Conservation (phyloP, 2,888 invertebrate species). For the Chaetogeoica ovagalla region DNA sequence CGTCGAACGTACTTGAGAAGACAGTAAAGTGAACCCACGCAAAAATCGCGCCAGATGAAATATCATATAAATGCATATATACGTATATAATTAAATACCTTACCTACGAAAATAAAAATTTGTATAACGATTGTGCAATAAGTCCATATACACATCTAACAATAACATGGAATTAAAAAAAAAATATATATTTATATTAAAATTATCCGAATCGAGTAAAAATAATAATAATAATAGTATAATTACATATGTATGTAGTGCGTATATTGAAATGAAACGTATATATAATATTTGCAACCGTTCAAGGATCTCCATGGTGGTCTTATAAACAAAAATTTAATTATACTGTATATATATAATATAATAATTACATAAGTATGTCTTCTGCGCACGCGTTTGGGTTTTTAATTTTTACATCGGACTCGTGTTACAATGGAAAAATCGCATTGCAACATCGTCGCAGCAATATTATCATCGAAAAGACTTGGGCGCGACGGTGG, state of each 20-base stretch:
- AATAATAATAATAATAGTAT: not conserved
- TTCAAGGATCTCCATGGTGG: not conserved
- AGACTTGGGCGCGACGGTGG: not conserved
- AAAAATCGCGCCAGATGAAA: conserved; percentile 8
- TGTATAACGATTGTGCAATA: conserved; percentile 4
- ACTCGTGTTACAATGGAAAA: not conserved
- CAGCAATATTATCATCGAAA: not conserved
- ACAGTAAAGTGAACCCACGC: conserved; percentile 17
- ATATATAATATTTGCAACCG: not conserved
- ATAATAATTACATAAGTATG: not conserved
- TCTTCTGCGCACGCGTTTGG: not conserved
- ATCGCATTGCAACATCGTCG: not conserved
- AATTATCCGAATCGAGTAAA: not conserved
- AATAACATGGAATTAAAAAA: not conserved
- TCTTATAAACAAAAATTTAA: not conserved
- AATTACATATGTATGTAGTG: not conserved
- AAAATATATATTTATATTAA: not conserved
- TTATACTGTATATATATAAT: not conserved
- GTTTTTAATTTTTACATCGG: not conserved
- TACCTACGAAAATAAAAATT: conserved; percentile 13
- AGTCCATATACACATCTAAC: not conserved
- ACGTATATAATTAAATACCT: conserved; percentile 19
- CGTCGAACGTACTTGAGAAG: conserved; percentile 15
- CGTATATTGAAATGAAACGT: too few species aligned
- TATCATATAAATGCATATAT: not conserved